Conservation (phyloP, 2,888 invertebrate species). For the Deladenus siricidicola region DNA sequence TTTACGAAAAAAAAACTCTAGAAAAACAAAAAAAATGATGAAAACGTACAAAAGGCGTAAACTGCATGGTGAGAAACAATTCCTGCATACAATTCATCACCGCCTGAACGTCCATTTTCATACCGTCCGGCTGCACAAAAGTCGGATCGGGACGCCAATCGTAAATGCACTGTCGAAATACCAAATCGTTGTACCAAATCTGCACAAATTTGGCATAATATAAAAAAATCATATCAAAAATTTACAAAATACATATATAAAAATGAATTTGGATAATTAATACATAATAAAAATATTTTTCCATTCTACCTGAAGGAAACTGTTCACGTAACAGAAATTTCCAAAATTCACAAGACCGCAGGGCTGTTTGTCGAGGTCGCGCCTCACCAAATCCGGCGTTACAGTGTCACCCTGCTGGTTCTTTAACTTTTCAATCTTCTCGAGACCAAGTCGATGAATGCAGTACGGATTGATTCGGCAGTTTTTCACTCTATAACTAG, state of each 20-base stretch:
- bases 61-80: conserved; percentile 43
- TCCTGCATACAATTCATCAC: conserved; percentile 44
- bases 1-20: background rate
- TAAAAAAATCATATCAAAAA: conserved; percentile 5
- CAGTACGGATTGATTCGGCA: conserved; percentile 38
- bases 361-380: conserved; percentile 38
- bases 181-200: conserved; percentile 51
- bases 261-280: background rate
- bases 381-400: conserved; percentile 27
- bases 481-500: conserved; percentile 15
- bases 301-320: conserved; percentile 43
- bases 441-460: conserved; percentile 42
- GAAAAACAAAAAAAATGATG: background rate
- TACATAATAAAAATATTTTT: background rate
- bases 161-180: conserved; percentile 47
- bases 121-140: conserved; percentile 27
- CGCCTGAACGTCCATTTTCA: conserved; percentile 40
- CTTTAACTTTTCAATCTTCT: conserved; percentile 47
- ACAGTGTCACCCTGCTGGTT: conserved; percentile 10
- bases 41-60: conserved; percentile 44
- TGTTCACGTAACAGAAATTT: conserved; percentile 51
- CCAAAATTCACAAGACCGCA: conserved; percentile 45
- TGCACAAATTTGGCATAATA: too few species aligned
- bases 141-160: conserved; percentile 35
- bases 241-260: conserved; percentile 3